phyloP scores from a whole-genome alignment of 2,797 vertebrate genomes.

The Coregonus ussuriensis region DNA sequence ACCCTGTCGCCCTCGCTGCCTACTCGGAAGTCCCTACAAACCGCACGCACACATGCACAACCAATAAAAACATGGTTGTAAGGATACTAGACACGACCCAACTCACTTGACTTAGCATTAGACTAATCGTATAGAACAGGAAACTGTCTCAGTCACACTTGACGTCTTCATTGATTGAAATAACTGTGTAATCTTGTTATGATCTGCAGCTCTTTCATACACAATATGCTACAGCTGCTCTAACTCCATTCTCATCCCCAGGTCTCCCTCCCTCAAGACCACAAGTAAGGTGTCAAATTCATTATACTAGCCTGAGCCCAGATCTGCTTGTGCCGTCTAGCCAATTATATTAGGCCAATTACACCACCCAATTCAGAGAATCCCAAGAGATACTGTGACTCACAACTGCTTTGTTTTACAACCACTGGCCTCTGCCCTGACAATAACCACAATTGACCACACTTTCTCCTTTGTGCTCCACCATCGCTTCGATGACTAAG shows the following conservation, averaged over 20 bases:
- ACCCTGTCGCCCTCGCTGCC: slow-evolving; percentile 43
- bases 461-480: not conserved
- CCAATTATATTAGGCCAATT: no score
- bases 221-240: no score
- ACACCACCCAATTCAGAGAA: not conserved
- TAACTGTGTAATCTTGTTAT: no score
- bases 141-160: not conserved
- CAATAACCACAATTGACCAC: not conserved
- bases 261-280: no score
- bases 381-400: not conserved
- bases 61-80: not conserved
- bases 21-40: slow-evolving; percentile 59
- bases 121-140: not conserved
- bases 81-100: not conserved
- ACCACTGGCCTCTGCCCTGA: not conserved
- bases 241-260: not conserved
- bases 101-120: not conserved
- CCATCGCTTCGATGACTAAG: not conserved
- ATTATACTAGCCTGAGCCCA: not conserved
- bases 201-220: not conserved
- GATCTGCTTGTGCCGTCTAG: no score
- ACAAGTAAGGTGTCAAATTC: not conserved
- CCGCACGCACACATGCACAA: slow-evolving; percentile 12
- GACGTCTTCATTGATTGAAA: no score
- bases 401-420: not conserved